phyloP scores from a whole-genome alignment of 2,113 vertebrate genomes.

The Pionites leucogaster region DNA sequence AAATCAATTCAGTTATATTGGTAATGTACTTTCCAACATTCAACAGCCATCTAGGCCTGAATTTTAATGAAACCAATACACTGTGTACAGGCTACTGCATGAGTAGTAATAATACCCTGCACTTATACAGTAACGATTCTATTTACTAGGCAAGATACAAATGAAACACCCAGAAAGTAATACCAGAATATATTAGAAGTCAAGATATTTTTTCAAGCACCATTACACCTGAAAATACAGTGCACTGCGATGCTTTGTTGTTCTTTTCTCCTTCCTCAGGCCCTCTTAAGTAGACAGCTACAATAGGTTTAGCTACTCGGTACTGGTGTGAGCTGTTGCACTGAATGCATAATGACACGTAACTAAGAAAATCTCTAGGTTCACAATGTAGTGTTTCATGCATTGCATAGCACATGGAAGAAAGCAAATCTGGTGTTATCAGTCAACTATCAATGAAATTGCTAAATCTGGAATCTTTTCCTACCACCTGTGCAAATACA shows the following conservation, averaged over 20 bases:
- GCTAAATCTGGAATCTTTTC: neutral
- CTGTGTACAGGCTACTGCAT: neutral
- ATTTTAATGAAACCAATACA: conserved; percentile 45
- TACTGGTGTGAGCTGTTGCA: neutral
- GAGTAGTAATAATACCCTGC: neutral
- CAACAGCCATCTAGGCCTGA: conserved; percentile 17
- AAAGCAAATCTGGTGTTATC: neutral
- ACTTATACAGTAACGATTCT: conserved; percentile 37
- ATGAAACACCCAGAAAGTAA: neutral
- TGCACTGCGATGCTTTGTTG: neutral
- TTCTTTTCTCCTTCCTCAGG: neutral
- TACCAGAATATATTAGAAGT: neutral
- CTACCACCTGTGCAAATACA: neutral
- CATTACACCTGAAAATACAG: neutral
- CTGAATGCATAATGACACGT: neutral
- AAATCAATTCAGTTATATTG: conserved; percentile 48
- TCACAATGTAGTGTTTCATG: neutral
- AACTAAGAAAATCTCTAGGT: neutral
- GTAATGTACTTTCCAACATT: conserved; percentile 51
- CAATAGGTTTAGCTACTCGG: neutral
- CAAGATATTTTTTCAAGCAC: neutral
- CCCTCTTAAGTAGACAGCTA: neutral
- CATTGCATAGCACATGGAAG: neutral
- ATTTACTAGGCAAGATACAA: conserved; percentile 34
- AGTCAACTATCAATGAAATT: neutral